A percentile compares a stretch with the other conserved stretches of the same genome.
Conservation (phyloP, 2,888 invertebrate genomes). For the Zygothrica quintamaculata region DNA sequence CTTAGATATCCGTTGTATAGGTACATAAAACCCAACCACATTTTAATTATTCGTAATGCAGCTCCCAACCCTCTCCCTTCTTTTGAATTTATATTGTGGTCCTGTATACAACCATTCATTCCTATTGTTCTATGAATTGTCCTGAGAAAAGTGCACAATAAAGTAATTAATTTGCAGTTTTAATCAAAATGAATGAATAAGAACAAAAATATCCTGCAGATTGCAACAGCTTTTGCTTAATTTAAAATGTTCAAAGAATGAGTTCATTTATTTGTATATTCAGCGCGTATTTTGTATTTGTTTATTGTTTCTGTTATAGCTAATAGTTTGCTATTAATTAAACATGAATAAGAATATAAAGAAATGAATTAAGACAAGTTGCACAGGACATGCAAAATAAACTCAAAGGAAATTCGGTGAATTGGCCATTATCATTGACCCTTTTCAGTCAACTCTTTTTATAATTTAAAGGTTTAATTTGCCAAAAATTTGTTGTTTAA, state of each 20-base stretch:
- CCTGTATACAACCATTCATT: no score
- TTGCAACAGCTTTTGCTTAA: not conserved
- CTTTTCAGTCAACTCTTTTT: no score
- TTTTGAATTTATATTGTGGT: not conserved
- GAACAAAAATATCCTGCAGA: not conserved
- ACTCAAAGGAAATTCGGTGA: no score
- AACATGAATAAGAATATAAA: no score
- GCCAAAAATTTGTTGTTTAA: no score
- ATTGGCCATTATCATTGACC: no score
- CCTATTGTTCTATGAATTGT: slow-evolving; percentile 23
- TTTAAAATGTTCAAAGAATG: not conserved
- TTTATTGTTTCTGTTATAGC: not conserved
- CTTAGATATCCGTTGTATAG: slow-evolving; percentile 11
- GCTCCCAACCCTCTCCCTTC: no score
- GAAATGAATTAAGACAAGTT: no score
- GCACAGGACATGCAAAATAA: no score
- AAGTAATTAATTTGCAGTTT: slow-evolving; percentile 54
- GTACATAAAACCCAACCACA: slow-evolving; percentile 1
- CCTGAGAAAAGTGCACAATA: slow-evolving; percentile 18
- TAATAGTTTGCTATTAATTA: no score
- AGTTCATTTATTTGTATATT: not conserved
- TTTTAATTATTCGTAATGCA: slow-evolving; percentile 58
- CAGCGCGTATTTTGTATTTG: no score
- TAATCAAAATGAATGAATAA: slow-evolving; percentile 36
- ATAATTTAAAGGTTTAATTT: no score